Base-by-base conservation (phyloP, 2,113 vertebrate genomes). In the Caloenas nicobarica region DNA sequence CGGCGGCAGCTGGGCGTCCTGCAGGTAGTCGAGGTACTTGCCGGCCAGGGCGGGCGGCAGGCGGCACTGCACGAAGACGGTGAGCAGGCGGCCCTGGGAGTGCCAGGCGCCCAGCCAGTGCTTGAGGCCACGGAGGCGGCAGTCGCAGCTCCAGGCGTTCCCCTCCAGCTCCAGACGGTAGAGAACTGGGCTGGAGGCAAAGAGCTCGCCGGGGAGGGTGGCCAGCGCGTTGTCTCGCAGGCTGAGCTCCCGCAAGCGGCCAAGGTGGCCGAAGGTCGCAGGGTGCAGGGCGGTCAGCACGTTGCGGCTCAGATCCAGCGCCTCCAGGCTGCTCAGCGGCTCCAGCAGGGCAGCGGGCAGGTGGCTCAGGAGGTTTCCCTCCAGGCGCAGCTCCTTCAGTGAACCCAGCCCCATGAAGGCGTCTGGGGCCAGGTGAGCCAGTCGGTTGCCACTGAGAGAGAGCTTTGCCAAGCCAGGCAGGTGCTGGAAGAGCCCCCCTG, bases 101-200 rank as follows among this genome's bases (percentile, higher is more conserved):
- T 99, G 99, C 74, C 98, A 98, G 33, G 97, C 88, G 10, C 97
- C 98, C 98, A 99, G 98, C 99, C 99, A 99, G 74, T 84, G 98
- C 95, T 98, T 99, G 92, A 99, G 95, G 64, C 98, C 98, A 18
- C 98, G 97, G 60, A 99, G 97, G 42, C 97, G 98, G 83, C 99
- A 99, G 96, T 99, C 99, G 17, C 99, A 99, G 12, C 97, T 99
- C 99, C 99, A 99, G 95, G 98, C 98, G 25, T 99, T 99, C 54
- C 98, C 99, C 21, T 98, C 98, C 89, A 99, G 98, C 89, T 99
- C 98, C 85, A 99, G 89, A 74, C 98, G 97, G 86, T 98, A 98
- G 81, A 99, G 98, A 16, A 97, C 97, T 2, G 96, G 96, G 95
- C 98, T 99, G 64, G 98, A 97, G 40, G 98, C 84, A 48, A 99